These are phyloP conservation scores for Pocillopora damicornis DNA, from an alignment of 64 coral and sea anemone species.

Conservation along the genomic window DNA sequence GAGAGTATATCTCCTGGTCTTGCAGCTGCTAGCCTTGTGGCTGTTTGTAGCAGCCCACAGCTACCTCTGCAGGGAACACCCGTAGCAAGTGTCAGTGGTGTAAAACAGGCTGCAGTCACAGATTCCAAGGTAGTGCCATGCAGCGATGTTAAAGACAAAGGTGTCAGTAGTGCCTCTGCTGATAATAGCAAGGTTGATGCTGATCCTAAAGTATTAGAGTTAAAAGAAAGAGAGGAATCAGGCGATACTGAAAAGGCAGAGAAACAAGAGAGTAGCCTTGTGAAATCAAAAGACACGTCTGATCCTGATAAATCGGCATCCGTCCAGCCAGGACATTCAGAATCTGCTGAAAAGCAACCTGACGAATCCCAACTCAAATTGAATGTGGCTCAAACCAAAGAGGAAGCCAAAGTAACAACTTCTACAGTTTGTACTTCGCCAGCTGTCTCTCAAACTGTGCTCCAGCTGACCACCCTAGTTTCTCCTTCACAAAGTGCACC, in stretches of 20 bases:
- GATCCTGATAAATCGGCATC: neutral
- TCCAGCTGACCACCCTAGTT: neutral
- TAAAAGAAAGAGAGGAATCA: neutral
- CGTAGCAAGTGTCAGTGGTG: neutral
- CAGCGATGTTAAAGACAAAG: neutral
- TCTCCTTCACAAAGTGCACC: neutral
- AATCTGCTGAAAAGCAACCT: neutral
- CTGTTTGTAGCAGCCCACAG: slow-evolving; percentile 53
- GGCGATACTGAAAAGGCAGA: neutral
- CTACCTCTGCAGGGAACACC: slow-evolving; percentile 12
- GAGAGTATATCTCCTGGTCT: slow-evolving; percentile 56
- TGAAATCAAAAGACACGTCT: neutral
- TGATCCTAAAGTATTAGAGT: neutral
- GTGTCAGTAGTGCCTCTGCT: neutral
- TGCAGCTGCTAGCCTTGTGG: slow-evolving; percentile 54
- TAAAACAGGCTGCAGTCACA: neutral
- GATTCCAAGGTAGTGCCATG: neutral
- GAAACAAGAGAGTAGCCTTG: neutral
- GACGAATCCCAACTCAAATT: neutral
- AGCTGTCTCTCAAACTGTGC: neutral
- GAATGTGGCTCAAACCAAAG: neutral
- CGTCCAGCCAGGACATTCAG: neutral
- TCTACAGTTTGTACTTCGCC: neutral
- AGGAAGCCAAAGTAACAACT: neutral
- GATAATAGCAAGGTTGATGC: neutral